Evolutionary conservation across 2,888 invertebrate genomes (phyloP), one percentile per base, ranked within the genome.

Genomic region (Uloborus plumipes): DNA sequence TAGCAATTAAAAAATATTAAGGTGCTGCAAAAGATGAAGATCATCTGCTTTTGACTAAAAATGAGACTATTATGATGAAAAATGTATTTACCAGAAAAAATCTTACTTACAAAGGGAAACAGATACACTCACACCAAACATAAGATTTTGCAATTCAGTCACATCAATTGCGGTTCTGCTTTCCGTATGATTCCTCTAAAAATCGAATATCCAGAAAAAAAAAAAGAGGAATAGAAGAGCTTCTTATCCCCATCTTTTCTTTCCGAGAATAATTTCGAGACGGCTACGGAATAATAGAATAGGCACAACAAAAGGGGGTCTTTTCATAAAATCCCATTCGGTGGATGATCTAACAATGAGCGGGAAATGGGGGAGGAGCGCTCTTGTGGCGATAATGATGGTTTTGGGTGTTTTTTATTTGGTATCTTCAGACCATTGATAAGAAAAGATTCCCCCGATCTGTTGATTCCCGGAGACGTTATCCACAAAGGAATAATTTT

Each of bases 221-320:
- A 31, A 62, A n/a, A n/a, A 14, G 7, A 62, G 15, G 4, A 62
- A 64, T 20, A 64, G 49, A 64, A 64, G n/a, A 64, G 20, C 16
- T 64, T 39, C 39, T 64, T 64, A 64, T 64, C 39, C 49, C 64
- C 64, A 66, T 70, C 80, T 74, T 81, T 74, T 81, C 74, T 81
- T 81, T 74, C 74, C n/a, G n/a, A 64, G 74, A 81, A 74, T 81
- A 69, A 74, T 74, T 74, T 59, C 47, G 50, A 70, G 53, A 70
- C 67, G 65, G 61, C 72, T n/a, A 65, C 50, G 74, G 80, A 81
- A 81, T 81, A 81, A 81, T 81, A 81, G 80, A 81, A 81, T 62
- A 64, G 65, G 47, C 47, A 50, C 58, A 81, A 81, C 80, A 74
- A 75, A 81, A 49, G 73, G 72, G 69, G 72, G 39, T 55, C 80